These are phyloP conservation scores for Leucophora obtusa DNA, from an alignment of 2,888 invertebrate genomes.

Conservation along the genomic window DNA sequence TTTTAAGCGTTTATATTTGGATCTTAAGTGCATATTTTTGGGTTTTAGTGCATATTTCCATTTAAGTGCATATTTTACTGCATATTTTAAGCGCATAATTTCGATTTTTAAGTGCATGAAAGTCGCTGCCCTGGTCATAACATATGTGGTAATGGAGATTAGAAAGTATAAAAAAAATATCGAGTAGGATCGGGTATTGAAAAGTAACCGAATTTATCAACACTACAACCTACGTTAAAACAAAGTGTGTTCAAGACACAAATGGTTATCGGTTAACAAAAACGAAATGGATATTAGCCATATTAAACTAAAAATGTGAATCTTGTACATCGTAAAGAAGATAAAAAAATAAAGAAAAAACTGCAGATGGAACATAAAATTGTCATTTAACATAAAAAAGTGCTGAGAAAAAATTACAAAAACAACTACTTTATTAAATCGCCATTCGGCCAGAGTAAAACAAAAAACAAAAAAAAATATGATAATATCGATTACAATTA, in stretches of 20 bases:
- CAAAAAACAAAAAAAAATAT: background rate
- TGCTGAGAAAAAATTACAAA: background rate
- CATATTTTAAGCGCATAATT: too few relatives aligned
- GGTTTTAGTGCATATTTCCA: too few relatives aligned
- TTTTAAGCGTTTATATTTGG: too few relatives aligned
- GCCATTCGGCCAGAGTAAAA: background rate
- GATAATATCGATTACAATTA: background rate
- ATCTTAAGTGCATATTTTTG: too few relatives aligned
- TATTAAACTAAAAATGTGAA: conserved; percentile 54
- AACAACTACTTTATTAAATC: conserved; percentile 23
- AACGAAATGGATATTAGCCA: conserved; percentile 47
- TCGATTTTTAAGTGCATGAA: too few relatives aligned
- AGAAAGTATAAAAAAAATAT: too few relatives aligned
- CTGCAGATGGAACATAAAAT: background rate
- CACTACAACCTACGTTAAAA: conserved; percentile 17
- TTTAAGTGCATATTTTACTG: too few relatives aligned
- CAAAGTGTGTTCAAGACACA: conserved; percentile 1
- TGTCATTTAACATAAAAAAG: background rate
- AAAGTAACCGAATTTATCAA: too few relatives aligned
- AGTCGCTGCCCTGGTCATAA: too few relatives aligned
- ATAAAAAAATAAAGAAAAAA: background rate
- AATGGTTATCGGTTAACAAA: conserved; percentile 27
- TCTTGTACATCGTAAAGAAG: background rate
- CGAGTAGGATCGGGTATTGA: too few relatives aligned
- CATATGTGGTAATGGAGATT: too few relatives aligned